Conservation (phyloP, 2,113 vertebrate genomes). For the Phyllopteryx taeniolatus region DNA sequence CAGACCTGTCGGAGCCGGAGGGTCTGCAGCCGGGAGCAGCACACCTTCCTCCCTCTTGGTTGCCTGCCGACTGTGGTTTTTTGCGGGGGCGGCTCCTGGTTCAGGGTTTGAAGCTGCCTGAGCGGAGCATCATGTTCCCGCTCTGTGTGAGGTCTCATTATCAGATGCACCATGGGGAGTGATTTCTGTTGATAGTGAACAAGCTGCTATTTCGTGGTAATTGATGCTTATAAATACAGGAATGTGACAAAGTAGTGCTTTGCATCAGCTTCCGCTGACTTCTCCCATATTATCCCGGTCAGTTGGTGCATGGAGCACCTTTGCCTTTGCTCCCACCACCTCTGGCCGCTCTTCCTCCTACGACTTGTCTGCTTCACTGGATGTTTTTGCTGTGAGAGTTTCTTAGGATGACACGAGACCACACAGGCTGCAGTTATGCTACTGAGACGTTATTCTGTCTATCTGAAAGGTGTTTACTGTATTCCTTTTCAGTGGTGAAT, state of each 20-base stretch:
- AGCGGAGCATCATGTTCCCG: slow-evolving; percentile 48
- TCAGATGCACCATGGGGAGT: slow-evolving; percentile 66
- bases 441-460: slow-evolving; percentile 66
- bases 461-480: slow-evolving; percentile 67
- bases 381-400: slow-evolving; percentile 38
- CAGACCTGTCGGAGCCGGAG: slow-evolving; percentile 62
- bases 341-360: slow-evolving; percentile 10
- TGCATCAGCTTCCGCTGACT: slow-evolving; percentile 51
- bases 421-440: slow-evolving; percentile 70
- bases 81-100: slow-evolving; percentile 42
- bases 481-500: slow-evolving; percentile 59
- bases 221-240: slow-evolving; percentile 79
- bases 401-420: slow-evolving; percentile 71
- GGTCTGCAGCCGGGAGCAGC: slow-evolving; percentile 46
- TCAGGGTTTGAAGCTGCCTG: slow-evolving; percentile 49
- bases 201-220: slow-evolving; percentile 73
- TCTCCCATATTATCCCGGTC: slow-evolving; percentile 54
- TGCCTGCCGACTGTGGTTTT: slow-evolving; percentile 37
- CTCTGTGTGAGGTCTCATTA: slow-evolving; percentile 81
- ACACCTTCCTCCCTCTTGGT: slow-evolving; percentile 46
- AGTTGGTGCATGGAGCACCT: slow-evolving; percentile 44
- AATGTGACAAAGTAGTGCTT: slow-evolving; percentile 78
- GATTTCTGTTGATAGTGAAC: slow-evolving; percentile 69
- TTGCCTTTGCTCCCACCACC: slow-evolving; percentile 22
- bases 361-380: slow-evolving; percentile 34